Percentiles rank a stretch among this genome's conserved stretches.
Conservation (phyloP, 2,888 invertebrate genomes). For the Acleris sparsana region DNA sequence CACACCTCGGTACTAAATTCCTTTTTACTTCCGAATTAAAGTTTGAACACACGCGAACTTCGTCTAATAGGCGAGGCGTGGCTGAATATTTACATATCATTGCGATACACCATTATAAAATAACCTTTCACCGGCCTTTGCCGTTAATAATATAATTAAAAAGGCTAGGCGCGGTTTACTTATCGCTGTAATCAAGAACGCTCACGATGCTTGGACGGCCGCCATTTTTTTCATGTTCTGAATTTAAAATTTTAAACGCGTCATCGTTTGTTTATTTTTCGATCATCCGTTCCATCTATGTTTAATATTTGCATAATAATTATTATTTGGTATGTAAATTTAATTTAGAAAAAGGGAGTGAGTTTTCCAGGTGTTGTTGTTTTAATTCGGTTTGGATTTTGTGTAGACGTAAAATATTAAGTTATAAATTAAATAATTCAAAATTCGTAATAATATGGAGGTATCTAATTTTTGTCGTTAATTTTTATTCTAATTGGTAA, state of each 20-base stretch:
- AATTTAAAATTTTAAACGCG: slow-evolving; percentile 34
- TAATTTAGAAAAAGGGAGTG: no score
- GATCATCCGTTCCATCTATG: neutral
- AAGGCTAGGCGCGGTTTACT: slow-evolving; percentile 78
- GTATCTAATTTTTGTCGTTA: no score
- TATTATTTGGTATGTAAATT: no score
- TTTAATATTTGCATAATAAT: no score
- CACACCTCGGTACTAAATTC: slow-evolving; percentile 72
- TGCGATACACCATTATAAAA: slow-evolving; percentile 82
- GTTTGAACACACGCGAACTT: slow-evolving; percentile 71
- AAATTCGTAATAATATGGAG: no score
- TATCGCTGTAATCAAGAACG: slow-evolving; percentile 74
- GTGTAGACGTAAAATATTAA: no score
- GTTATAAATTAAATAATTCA: no score
- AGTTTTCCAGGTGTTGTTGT: no score
- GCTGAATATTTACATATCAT: slow-evolving; percentile 82
- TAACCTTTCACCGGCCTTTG: slow-evolving; percentile 76
- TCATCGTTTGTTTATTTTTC: neutral
- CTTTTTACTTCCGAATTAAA: slow-evolving; percentile 76
- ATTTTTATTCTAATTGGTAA: neutral
- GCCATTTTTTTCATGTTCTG: slow-evolving; percentile 16
- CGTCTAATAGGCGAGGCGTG: slow-evolving; percentile 72
- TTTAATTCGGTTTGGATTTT: no score
- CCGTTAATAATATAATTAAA: slow-evolving; percentile 83
- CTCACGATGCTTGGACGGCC: slow-evolving; percentile 6